phyloP scores from a whole-genome alignment of 2,797 vertebrate species.

The Silurus aristotelis region DNA sequence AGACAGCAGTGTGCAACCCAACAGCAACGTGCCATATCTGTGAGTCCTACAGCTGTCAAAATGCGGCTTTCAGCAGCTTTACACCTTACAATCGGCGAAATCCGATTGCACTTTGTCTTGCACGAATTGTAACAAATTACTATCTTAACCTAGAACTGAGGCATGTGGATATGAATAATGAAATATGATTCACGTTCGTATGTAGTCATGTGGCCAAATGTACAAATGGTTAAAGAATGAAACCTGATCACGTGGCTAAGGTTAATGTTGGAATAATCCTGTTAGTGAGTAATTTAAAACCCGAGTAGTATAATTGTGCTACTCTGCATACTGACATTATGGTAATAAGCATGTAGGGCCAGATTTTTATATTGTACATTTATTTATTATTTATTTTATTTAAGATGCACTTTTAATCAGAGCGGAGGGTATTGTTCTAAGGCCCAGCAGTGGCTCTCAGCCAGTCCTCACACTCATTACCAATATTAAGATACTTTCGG shows the following conservation, averaged over 20 bases:
- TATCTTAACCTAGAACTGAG: neutral
- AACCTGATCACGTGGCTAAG: neutral
- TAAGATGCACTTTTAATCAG: neutral
- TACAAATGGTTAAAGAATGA: neutral
- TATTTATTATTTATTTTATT: neutral
- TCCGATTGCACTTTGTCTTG: neutral
- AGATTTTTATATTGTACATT: neutral
- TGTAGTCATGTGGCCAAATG: neutral
- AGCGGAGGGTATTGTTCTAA: neutral
- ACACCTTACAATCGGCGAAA: constrained; percentile 12
- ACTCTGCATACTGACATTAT: neutral
- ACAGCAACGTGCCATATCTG: constrained; percentile 80
- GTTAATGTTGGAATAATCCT: neutral
- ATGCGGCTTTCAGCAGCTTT: neutral
- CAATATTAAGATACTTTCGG: neutral
- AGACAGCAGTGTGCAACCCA: constrained; percentile 89
- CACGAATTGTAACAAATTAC: neutral
- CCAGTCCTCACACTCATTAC: neutral
- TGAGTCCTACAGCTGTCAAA: constrained; percentile 70
- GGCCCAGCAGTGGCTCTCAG: neutral
- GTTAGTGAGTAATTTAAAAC: neutral
- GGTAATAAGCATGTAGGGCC: neutral
- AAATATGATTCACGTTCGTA: neutral
- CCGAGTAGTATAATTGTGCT: neutral
- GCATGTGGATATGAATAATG: neutral